Percentiles rank a stretch among this genome's conserved stretches.
Conservation (phyloP, 2,888 invertebrate species). For the Ochropacha duplaris region DNA sequence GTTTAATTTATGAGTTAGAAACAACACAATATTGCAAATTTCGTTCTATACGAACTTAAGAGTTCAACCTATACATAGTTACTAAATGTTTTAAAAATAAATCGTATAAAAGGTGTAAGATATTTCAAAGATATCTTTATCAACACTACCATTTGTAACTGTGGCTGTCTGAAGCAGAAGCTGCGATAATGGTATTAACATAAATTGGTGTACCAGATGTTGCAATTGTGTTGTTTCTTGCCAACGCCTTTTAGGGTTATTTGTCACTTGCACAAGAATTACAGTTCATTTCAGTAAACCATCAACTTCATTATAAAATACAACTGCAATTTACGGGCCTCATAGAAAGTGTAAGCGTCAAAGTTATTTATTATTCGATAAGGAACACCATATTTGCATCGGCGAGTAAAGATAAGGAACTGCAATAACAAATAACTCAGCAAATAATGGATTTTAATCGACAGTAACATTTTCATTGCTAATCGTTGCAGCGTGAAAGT, state of each 20-base stretch:
- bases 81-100: too few species aligned
- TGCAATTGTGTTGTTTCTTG: not conserved
- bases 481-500: constrained; percentile 37
- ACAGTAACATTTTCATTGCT: constrained; percentile 37
- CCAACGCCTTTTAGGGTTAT: not conserved
- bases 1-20: too few species aligned
- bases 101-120: too few species aligned
- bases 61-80: too few species aligned
- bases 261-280: not conserved
- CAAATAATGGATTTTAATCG: constrained; percentile 34
- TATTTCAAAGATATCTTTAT: not conserved
- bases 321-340: constrained; percentile 28
- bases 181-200: not conserved
- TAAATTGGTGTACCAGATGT: not conserved
- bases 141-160: too few species aligned
- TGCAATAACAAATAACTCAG: constrained; percentile 36
- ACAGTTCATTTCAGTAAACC: constrained; percentile 16
- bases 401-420: constrained; percentile 35
- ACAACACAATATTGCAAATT: too few species aligned
- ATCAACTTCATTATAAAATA: constrained; percentile 21
- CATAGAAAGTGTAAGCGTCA: constrained; percentile 45
- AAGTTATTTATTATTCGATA: constrained; percentile 41
- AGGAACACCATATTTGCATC: constrained; percentile 41
- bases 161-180: not conserved
- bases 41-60: too few species aligned